phyloP scores from a whole-genome alignment of 2,113 vertebrate species.

The Chionodraco myersi region DNA sequence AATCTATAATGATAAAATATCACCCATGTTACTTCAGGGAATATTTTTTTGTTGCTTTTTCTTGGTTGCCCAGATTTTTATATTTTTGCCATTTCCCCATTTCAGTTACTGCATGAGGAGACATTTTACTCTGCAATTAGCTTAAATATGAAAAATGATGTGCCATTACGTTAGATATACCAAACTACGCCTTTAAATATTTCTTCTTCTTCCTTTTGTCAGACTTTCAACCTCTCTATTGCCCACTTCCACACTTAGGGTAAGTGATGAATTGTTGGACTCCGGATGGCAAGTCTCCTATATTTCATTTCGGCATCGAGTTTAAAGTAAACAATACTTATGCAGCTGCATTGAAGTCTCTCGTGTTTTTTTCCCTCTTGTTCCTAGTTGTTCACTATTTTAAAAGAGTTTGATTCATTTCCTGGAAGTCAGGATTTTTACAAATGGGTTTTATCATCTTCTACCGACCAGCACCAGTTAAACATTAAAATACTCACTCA shows the following conservation, averaged over 20 bases:
- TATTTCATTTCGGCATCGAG: background rate
- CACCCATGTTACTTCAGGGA: slow-evolving; percentile 37
- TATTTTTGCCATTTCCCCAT: slow-evolving; percentile 19
- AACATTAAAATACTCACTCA: slow-evolving; percentile 25
- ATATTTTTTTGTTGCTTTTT: slow-evolving; percentile 44
- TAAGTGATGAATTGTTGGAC: background rate
- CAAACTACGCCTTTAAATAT: background rate
- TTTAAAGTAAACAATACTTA: background rate
- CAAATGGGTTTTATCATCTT: background rate
- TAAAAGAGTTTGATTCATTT: slow-evolving; percentile 8
- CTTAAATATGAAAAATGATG: slow-evolving; percentile 7
- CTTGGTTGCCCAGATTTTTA: slow-evolving; percentile 42
- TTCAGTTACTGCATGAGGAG: slow-evolving; percentile 20
- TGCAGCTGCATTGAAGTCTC: background rate
- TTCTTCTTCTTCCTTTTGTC: slow-evolving; percentile 8
- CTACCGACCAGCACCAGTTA: slow-evolving; percentile 13
- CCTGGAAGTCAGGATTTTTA: background rate
- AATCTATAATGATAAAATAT: slow-evolving; percentile 48
- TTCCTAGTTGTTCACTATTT: background rate
- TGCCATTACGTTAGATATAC: slow-evolving; percentile 1
- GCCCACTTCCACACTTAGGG: background rate
- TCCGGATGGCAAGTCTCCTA: background rate
- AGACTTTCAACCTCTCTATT: background rate
- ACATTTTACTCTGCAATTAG: background rate
- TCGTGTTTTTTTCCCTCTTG: background rate